Base-by-base conservation (phyloP, 2,113 vertebrate genomes). In the Lipophrys pholis region DNA sequence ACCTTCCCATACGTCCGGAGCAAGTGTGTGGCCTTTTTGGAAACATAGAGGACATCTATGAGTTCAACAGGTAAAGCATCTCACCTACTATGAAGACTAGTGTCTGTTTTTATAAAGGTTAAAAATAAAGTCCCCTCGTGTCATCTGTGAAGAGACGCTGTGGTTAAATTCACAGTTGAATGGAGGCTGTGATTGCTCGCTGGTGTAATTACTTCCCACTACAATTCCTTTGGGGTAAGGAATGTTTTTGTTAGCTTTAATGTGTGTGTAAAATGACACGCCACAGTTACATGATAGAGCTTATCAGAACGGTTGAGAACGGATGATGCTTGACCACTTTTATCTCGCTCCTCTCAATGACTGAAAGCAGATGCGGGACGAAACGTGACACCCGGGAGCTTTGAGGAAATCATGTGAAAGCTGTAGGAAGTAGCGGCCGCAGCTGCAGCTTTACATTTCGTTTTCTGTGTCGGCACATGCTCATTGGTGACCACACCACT, bases 41-140 rank as follows among this genome's bases (percentile, higher is more conserved):
- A 67, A 99, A 99, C 91, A 98, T 99, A 17, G 97, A 99, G 83
- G 96, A 94, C 89, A 97, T 99, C 87, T 99, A 99, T 0, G 96
- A 95, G 68, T 95, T 99, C 76, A 99, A 97, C 94, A 98, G 98
- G 98, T 98, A 87, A 63, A 75, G 16, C 11, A 46, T 39, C 45
- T 5, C 14, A 8, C 14, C 35, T 30, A 35, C 40, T 36, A 11
- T 7, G 49, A 36, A 41, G 38, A 43, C 14, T 46, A 3, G 41
- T 42, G 41, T 30, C 4, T 30, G 21, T 30, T 30, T 30, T 30
- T 30, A 30, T 30, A 30, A 30, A 30, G 21, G 21, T 30, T 30
- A 30, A 30, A 30, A 30, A 30, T 30, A 30, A 30, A 30, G 21
- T 30, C 2, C 2, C 21, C 21, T 30, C 21, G 6, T 9, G 21